Evolutionary conservation across 2,113 vertebrate species (phyloP), one percentile per base, ranked within the genome.

Genomic region (Phasianus colchicus): DNA sequence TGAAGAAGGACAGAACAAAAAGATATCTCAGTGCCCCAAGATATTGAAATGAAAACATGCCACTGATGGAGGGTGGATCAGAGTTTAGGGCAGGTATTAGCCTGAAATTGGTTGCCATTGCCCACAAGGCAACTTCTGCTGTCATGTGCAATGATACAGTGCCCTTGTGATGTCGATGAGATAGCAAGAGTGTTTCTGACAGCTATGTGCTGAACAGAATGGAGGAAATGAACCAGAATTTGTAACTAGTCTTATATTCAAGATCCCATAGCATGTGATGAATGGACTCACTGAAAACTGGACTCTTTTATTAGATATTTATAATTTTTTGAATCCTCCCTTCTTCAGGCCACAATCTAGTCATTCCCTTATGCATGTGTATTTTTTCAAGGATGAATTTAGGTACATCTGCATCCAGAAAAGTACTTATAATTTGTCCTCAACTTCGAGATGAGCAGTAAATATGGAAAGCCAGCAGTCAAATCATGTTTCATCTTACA

Each of bases 21-120:
- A 50, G 20, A 72, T 60, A 32, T 38, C 16, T n/a, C 16, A 0
- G 0, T 40, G 27, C 13, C 30, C 42, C 27, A 48, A 45, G 69
- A 30, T 48, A 75, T 5, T 30, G 24, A 19, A 25, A 74, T 1
- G 18, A 63, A 36, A 89, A 32, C 3, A 55, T 66, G 34, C 32
- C n/a, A 11, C 17, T 78, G 63, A 67, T n/a, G 61, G 24, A 75
- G 47, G 63, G 55, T 27, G 12, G n/a, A 34, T 54, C 1, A 1
- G 22, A 30, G 24, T 4, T 75, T 52, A 72, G 42, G 29, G 47
- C n/a, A 57, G 32, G 29, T 77, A 61, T 65, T 40, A 74, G 34
- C 50, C 81, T 85, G 86, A 79, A 89, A 63, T 54, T 48, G 27
- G 48, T 74, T 4, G 1, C 24, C 32, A 0, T 45, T 89, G 12